Base-by-base conservation (phyloP, 2,113 vertebrate species). In the Gracilinanus agilis region DNA sequence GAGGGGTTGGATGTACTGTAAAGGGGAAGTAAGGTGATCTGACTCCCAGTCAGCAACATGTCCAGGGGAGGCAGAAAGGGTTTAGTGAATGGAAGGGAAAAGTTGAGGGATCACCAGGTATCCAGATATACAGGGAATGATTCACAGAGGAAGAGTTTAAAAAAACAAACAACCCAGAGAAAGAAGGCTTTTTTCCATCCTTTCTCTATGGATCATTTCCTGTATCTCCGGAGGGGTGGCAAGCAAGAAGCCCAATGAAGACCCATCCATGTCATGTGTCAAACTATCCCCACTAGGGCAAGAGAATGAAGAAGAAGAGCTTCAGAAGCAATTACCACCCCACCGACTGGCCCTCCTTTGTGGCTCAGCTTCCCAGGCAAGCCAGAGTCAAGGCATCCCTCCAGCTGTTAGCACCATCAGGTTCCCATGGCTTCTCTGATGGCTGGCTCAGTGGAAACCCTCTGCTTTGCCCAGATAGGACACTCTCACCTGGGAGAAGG, bases 401-500 rank as follows among this genome's bases (percentile, higher is more conserved):
- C 0, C 55, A 49, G 49, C 49, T 49, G 49, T 49, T 2, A 49
- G 55, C 91, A 67, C 61, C 24, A 49, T 34, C 34, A 16, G 88
- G 44, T 40, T 67, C 11, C 61, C 61, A 34, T 3, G 4, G 61
- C 29, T 44, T 55, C n/a, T 58, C 90, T 58, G 90, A 16, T 4
- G 9, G 55, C 27, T 4, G 9, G 55, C 25, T 16, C 29, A 12
- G 29, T 3, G 29, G 27, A 1, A 34, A 44, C 9, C 44, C 40
- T 12, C 23, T 0, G 23, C 16, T 0, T 5, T 34, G 10, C 0
- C 8, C 0, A 0, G 0, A 1, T 19, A 16, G 27, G 0, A 3
- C 0, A 0, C 0, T 3, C 98, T 98, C 97, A 99, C 99, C 99
- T 99, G 99, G 97, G 99, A 97, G 98, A 99, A 99, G 96, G 99